Base-by-base conservation (phyloP, 2,797 vertebrate species). In the Pelobates cultripes region DNA sequence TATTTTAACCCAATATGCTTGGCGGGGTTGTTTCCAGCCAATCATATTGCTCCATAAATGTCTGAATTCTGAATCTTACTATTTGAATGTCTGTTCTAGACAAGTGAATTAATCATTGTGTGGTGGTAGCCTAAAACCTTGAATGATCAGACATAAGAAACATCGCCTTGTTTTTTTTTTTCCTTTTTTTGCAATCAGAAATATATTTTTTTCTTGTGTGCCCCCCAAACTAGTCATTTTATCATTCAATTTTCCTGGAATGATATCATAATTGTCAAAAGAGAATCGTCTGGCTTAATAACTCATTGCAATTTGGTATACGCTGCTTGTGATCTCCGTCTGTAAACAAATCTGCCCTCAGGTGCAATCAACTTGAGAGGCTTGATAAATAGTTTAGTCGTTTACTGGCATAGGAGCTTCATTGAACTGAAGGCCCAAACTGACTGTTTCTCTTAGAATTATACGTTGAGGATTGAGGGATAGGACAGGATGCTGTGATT, bases 291-390 rank as follows among this genome's bases (percentile, higher is more conserved):
- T 61, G 4, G 57, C 4, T 61, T 13, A 51, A 61, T 61, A 61
- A 61, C 57, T 14, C 57, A 15, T 61, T 61, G 47, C 5, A 15
- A 5, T 14, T 61, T 2, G 57, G 57, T 13, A 14, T 4, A 3
- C 5, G 9, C 10, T 61, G 4, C 57, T 61, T 10, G 57, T 61
- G 57, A 5, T 14, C 15, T 8, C 10, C 57, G 2, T 2, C 10
- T 51, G 47, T 10, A 51, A 5, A 61, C 4, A 8, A 41, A 64
- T 7, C 13, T 40, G 63, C 42, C 71, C 67, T 47, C 15, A 68
- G 78, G 78, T 80, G 55, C n/a, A 41, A 80, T 61, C 57, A 61
- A 43, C 44, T 13, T n/a, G 69, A 79, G 70, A 15, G 28, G 14
- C 41, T 57, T 51, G 71, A 80, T 68, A 74, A 57, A 74, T 69